Evolutionary conservation across 2,797 vertebrate genomes (phyloP), one percentile per base, ranked within the genome.

Genomic region (Presbytis comata): DNA sequence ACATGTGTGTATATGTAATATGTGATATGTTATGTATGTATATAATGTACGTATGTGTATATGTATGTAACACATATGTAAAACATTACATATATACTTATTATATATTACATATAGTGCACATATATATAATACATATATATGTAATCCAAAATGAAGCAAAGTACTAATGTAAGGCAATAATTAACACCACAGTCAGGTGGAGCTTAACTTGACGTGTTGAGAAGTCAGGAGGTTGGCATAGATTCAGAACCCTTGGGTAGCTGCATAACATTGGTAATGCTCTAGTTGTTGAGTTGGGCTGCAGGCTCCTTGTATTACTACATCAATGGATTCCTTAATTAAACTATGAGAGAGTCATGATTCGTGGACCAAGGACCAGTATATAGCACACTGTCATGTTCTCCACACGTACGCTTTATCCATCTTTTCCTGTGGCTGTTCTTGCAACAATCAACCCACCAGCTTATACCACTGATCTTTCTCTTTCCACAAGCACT

Each of bases 401-500:
- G 26, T 48, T 30, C 28, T 12, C 16, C 22, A 33, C 59, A 17
- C 8, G 1, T 8, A 2, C 0, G 24, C 28, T n/a, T 33, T 30
- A 10, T 17, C 33, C 41, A n/a, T 12, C n/a, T 7, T 87, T 30
- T 33, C 8, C 9, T 1, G 59, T 21, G 21, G 8, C 67, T 33
- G 19, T 30, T 21, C 48, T 17, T 3, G 33, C 9, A 14, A 21
- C 30, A 41, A 21, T 22, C 53, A 28, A 4, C 53, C 14, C 16
- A 4, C 57, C 19, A 9, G 26, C 1, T 28, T 61, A 5, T 24
- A 9, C 59, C 3, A 17, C 2, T 6, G 4, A 36, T 22, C 16
- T 4, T 1, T 0, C 11, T 0, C 57, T 26, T 55, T 24, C 46
- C 6, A 28, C 13, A 3, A 33, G 50, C 0, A 0, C 70, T 3